Conservation (phyloP, 2,113 vertebrate genomes). For the Mesembrinibis cayennensis region DNA sequence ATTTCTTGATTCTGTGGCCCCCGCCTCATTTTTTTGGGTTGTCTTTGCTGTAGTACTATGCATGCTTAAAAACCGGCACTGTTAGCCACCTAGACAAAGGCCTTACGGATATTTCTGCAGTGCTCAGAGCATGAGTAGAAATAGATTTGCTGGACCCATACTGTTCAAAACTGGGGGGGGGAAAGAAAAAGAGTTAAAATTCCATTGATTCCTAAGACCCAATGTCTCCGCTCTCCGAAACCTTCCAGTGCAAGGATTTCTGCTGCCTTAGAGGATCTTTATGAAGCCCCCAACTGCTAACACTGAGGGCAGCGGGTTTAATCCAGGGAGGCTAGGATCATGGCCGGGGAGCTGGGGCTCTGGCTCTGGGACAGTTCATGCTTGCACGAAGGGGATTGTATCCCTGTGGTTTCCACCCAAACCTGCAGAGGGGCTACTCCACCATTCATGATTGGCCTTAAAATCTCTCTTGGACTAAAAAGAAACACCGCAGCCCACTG, state of each 20-base stretch:
- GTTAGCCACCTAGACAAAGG: neutral
- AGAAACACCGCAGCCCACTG: neutral
- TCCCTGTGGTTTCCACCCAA: neutral
- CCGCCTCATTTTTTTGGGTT: neutral
- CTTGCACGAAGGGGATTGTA: neutral
- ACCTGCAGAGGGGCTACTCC: neutral
- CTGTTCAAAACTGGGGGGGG: neutral
- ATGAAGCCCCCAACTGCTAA: neutral
- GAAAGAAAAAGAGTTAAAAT: neutral
- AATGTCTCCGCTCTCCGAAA: neutral
- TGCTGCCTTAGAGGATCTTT: neutral
- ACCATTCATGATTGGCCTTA: neutral
- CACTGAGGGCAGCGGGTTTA: neutral
- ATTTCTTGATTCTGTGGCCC: neutral
- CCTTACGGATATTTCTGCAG: neutral
- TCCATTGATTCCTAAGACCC: neutral
- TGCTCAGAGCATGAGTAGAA: neutral
- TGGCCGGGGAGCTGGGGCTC: neutral
- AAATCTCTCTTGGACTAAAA: neutral
- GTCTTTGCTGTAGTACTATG: neutral
- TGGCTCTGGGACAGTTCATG: neutral
- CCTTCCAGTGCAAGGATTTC: neutral
- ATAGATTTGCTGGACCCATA: neutral
- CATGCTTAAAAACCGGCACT: neutral
- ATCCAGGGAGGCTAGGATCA: too few relatives aligned